Evolutionary conservation across 2,797 vertebrate species (phyloP), one percentile per base, ranked within the genome.

Genomic region (Mormyrus hasselquistii): DNA sequence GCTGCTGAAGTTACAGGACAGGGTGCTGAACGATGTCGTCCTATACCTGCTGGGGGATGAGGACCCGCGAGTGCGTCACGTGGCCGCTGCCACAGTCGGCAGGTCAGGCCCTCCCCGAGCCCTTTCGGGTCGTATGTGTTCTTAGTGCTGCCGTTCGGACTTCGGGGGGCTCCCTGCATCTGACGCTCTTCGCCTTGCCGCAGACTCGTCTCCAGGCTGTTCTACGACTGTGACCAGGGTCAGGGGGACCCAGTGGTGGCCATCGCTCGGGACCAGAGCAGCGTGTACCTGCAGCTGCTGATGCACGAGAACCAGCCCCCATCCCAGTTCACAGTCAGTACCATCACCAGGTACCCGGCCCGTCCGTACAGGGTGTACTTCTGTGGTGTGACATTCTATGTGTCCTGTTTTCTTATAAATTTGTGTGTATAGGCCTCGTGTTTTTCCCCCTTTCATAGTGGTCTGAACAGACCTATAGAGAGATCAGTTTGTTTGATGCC

Each of bases 301-400:
- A 99, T 99, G 98, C 98, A 99, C 0, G 99, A 99, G 95, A 97
- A 97, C 0, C 98, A 97, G 89, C 97, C 98, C 0, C 96, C 97
- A 0, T 99, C 98, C 8, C 98, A 98, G 93, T 97, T 99, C 91
- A 98, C 98, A 0, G 97, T 98, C 91, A 99, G 97, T 95, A 97
- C 98, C 4, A 96, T 99, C 91, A 99, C 97, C 92, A 97, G 98
- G 98, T 99, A 93, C 25, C 9, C n/a, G 0, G 5, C 4, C 10
- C 47, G 1, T 34, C 49, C 0, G 10, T 53, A 16, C 83, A 29
- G 47, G 4, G 5, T 4, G 49, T 14, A 76, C 69, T 4, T 14
- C 34, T 34, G 34, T 2, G 29, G 12, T 41, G 69, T 38, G 69
- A 12, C 29, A 2, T 16, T 76, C 8, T 10, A 7, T 38, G 14